Percentiles rank a stretch among this genome's conserved stretches.
Conservation (phyloP, 2,797 vertebrate genomes). For the Enteromius thamalakanensis region DNA sequence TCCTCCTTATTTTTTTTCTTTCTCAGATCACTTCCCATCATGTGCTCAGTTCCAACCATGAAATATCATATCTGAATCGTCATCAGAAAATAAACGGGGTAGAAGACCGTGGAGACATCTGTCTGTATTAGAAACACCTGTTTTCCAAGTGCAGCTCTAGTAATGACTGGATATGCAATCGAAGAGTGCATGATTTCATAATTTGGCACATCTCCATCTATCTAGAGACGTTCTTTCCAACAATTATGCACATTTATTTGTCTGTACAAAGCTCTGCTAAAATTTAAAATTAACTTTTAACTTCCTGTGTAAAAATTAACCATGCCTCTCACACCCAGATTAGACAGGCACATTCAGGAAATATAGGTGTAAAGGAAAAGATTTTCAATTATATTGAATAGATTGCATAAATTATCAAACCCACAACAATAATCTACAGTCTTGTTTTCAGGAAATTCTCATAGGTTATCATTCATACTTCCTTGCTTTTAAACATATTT, state of each 20-base stretch:
- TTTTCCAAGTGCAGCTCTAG: conserved; percentile 73
- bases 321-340: conserved; percentile 36
- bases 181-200: conserved; percentile 76
- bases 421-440: neutral
- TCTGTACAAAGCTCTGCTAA: conserved; percentile 61
- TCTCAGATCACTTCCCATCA: conserved; percentile 76
- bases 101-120: conserved; percentile 66
- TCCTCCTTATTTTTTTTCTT: conserved; percentile 53
- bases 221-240: conserved; percentile 78
- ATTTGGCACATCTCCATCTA: conserved; percentile 74
- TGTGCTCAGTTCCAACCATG: conserved; percentile 67
- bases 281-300: conserved; percentile 47
- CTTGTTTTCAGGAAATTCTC: neutral
- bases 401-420: neutral
- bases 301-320: conserved; percentile 57
- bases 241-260: conserved; percentile 73
- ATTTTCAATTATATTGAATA: neutral
- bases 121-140: conserved; percentile 81
- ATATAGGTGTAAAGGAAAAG: neutral
- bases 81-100: conserved; percentile 69
- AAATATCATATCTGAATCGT: conserved; percentile 81
- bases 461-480: conserved; percentile 19
- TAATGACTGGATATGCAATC: conserved; percentile 73
- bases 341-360: neutral
- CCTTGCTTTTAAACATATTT: conserved; percentile 55